phyloP scores from a whole-genome alignment of 1,140 invertebrate species.

The Drosophila mojavensis region DNA sequence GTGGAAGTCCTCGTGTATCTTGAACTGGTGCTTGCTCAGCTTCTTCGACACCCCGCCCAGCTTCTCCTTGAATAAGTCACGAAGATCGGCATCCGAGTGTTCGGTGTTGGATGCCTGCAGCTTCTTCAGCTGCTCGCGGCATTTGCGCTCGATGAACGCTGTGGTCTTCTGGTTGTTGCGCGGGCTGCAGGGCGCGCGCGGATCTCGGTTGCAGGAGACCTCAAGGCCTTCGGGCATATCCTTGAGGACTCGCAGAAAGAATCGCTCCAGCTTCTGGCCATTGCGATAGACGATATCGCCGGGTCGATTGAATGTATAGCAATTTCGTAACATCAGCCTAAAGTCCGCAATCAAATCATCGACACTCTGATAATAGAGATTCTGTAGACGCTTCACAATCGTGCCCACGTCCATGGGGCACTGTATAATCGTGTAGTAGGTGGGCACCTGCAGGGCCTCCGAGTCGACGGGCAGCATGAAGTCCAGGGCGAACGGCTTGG shows the following conservation, averaged over 20 bases:
- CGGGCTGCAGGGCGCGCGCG: not conserved
- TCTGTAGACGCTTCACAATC: slow-evolving; percentile 5
- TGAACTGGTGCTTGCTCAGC: not conserved
- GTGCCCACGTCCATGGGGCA: slow-evolving; percentile 19
- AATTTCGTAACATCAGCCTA: slow-evolving; percentile 6
- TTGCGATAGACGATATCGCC: not conserved
- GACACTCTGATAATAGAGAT: slow-evolving; percentile 19
- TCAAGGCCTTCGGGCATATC: not conserved
- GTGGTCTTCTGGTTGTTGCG: not conserved
- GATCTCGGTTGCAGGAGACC: not conserved
- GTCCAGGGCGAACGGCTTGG: not conserved
- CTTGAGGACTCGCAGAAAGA: not conserved
- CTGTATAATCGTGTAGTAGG: slow-evolving; percentile 7
- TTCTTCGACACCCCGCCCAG: not conserved
- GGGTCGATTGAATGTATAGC: slow-evolving; percentile 1
- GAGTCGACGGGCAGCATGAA: slow-evolving; percentile 1
- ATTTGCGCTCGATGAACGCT: not conserved
- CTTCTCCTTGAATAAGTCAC: slow-evolving; percentile 1
- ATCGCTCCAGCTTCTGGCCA: slow-evolving; percentile 2
- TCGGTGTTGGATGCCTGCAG: not conserved
- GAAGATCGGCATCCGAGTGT: not conserved
- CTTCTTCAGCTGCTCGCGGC: not conserved
- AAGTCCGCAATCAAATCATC: slow-evolving; percentile 14
- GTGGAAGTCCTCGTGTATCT: not conserved
- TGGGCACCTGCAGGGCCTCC: slow-evolving; percentile 7